Evolutionary conservation across 2,113 vertebrate genomes (phyloP).

Genomic region (Myrmecobius fasciatus): DNA sequence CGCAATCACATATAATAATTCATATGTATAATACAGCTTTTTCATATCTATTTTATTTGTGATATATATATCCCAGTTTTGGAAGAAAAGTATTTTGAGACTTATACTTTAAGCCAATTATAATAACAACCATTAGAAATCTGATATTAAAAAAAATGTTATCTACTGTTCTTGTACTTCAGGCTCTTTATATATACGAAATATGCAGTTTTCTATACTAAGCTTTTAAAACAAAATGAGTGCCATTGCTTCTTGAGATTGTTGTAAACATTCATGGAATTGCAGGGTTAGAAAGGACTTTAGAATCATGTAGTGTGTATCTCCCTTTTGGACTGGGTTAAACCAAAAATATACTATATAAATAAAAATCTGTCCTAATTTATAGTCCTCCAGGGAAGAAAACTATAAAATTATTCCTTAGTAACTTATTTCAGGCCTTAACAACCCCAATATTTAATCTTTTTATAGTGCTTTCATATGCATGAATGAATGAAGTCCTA

Average conservation of each 20-base stretch:
- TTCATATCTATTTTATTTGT: not conserved
- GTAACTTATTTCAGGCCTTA: conserved; percentile 18
- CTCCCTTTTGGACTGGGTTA: conserved; percentile 24
- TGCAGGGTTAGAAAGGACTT: conserved; percentile 20
- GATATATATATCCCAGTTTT: conserved; percentile 28
- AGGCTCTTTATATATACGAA: not conserved
- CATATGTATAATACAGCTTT: not conserved
- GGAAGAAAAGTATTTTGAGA: conserved; percentile 25
- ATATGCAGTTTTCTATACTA: not conserved
- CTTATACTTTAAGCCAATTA: conserved; percentile 1
- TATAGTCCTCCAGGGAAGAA: conserved; percentile 23
- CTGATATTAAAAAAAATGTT: conserved; percentile 16
- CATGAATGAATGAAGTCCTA: conserved; percentile 46
- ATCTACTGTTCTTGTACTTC: not conserved
- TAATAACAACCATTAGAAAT: conserved; percentile 8
- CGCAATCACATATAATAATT: not conserved
- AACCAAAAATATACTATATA: conserved; percentile 10
- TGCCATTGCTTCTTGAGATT: conserved; percentile 35
- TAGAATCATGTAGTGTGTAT: not conserved
- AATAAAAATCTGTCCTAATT: conserved; percentile 29
- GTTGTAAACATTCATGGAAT: conserved; percentile 32
- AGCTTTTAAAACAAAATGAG: conserved; percentile 20
- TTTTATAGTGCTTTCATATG: conserved; percentile 49
- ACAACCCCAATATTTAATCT: conserved; percentile 28
- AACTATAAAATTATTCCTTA: not conserved